Evolutionary conservation across 1,140 invertebrate genomes (phyloP).

Genomic region (Liolophura sinensis): DNA sequence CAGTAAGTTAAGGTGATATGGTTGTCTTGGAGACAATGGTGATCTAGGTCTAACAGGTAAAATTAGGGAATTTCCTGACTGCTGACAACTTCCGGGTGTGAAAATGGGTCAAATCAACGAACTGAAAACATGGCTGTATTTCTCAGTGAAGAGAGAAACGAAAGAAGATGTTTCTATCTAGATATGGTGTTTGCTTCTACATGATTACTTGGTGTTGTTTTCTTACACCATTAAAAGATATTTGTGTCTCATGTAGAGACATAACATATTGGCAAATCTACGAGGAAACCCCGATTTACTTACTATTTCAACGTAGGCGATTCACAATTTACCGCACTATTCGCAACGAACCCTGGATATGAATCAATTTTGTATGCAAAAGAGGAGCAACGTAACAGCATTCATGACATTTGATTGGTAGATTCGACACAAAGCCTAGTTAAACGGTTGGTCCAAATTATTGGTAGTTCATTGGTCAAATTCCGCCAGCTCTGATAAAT

Average conservation of each 20-base stretch:
- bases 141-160: neutral
- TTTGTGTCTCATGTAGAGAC: neutral
- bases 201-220: neutral
- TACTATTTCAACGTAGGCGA: slow-evolving; percentile 4
- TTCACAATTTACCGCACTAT: slow-evolving; percentile 29
- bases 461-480: too few species aligned
- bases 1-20: too few species aligned
- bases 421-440: too few species aligned
- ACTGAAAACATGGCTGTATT: neutral
- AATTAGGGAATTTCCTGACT: too few species aligned
- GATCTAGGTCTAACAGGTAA: too few species aligned
- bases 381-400: too few species aligned
- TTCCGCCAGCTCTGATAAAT: too few species aligned
- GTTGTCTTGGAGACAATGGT: too few species aligned
- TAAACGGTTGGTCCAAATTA: too few species aligned
- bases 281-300: neutral
- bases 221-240: neutral
- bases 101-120: too few species aligned
- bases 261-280: slow-evolving; percentile 2
- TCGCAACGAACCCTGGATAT: slow-evolving; percentile 28
- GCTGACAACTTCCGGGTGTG: too few species aligned
- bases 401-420: too few species aligned
- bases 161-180: neutral
- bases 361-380: slow-evolving; percentile 13
- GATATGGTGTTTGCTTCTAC: neutral